phyloP scores from a whole-genome alignment of 2,113 vertebrate genomes.

The Aphyosemion australe region DNA sequence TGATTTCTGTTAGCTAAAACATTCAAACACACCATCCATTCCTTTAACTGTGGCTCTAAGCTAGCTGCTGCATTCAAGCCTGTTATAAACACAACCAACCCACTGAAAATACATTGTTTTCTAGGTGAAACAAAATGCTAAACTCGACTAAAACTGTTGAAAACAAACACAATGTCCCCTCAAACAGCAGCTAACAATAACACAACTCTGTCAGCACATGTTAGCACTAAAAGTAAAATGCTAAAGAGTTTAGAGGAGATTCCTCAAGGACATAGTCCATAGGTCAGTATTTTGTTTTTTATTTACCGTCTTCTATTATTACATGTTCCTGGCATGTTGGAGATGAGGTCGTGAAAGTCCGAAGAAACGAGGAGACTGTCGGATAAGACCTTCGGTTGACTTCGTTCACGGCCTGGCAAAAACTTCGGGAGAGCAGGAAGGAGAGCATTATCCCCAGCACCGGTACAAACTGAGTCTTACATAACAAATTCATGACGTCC shows the following conservation, averaged over 20 bases:
- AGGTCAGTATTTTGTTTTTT: background rate
- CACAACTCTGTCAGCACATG: too few relatives aligned
- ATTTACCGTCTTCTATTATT: conserved; percentile 34
- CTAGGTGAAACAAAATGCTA: background rate
- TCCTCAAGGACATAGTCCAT: background rate
- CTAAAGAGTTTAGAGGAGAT: too few relatives aligned
- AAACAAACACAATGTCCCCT: conserved; percentile 4
- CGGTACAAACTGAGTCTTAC: too few relatives aligned
- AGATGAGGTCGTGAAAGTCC: conserved; percentile 21
- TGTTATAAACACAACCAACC: background rate
- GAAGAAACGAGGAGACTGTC: conserved; percentile 4
- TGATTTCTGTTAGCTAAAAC: background rate
- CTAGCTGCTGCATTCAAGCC: background rate
- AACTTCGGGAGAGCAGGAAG: background rate
- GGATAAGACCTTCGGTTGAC: conserved; percentile 3
- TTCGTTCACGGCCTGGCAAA: conserved; percentile 26
- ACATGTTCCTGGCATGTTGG: conserved; percentile 2
- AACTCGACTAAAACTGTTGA: conserved; percentile 17
- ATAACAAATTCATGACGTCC: background rate
- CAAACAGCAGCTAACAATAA: too few relatives aligned
- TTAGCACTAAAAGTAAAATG: background rate
- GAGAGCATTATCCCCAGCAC: conserved; percentile 24
- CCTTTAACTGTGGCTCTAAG: background rate
- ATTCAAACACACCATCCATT: conserved; percentile 28
- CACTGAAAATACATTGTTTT: background rate